Percentiles rank a stretch among this genome's conserved stretches.
Conservation (phyloP, 2,888 invertebrate genomes). For the Zaprionus bogoriensis region DNA sequence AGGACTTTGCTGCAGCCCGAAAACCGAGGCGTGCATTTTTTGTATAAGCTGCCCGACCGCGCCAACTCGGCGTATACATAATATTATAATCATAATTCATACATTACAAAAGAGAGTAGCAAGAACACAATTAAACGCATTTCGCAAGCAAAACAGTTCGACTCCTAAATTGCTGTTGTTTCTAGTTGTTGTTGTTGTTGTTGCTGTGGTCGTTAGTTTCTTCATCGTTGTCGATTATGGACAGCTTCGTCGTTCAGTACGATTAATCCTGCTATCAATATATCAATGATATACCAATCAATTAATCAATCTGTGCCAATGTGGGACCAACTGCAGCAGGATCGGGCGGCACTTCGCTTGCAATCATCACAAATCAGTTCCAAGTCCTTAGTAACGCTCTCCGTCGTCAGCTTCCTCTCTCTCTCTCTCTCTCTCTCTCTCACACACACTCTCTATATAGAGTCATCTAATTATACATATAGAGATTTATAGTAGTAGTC, state of each 20-base stretch:
- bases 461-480: background rate
- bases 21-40: constrained; percentile 25
- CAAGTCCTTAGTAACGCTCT: constrained; percentile 70
- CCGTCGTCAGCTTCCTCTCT: constrained; percentile 38
- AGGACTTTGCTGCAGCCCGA: constrained; percentile 49
- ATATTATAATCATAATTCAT: constrained; percentile 52
- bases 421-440: background rate
- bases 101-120: constrained; percentile 54
- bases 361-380: constrained; percentile 77
- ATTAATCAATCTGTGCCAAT: too few relatives aligned
- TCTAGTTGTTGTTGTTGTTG: constrained; percentile 27
- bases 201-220: constrained; percentile 21
- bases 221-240: constrained; percentile 40
- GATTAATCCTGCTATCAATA: constrained; percentile 38
- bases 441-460: background rate
- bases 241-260: constrained; percentile 25
- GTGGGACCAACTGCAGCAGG: too few relatives aligned
- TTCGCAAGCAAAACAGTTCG: constrained; percentile 64
- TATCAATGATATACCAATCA: too few relatives aligned
- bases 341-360: constrained; percentile 66
- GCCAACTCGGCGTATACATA: constrained; percentile 43
- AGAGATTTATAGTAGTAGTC: constrained; percentile 35
- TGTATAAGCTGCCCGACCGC: constrained; percentile 55
- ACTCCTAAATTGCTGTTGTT: constrained; percentile 33
- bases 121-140: constrained; percentile 67